phyloP scores from a whole-genome alignment of 1,140 invertebrate species.

The Mamestra configurata region DNA sequence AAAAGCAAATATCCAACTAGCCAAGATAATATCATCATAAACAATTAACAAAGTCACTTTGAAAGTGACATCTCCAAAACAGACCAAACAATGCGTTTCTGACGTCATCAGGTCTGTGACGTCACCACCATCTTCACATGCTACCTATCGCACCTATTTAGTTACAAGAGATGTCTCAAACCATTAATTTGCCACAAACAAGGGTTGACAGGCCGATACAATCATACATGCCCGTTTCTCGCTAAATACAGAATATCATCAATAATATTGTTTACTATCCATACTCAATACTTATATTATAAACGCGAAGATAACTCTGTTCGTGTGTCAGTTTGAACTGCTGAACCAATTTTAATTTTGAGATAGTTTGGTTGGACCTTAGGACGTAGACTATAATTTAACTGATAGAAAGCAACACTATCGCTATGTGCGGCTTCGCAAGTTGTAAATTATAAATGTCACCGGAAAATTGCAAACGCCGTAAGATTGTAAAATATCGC shows the following conservation, averaged over 20 bases:
- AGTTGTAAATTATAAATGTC: no score
- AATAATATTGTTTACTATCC: no score
- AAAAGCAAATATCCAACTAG: neutral
- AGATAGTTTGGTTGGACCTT: no score
- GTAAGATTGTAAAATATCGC: no score
- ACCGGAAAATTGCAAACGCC: no score
- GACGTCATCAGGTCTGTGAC: neutral
- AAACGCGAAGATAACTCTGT: no score
- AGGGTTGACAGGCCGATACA: conserved; percentile 20
- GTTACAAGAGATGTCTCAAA: neutral
- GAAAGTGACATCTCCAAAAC: neutral
- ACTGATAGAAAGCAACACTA: no score
- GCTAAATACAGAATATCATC: neutral
- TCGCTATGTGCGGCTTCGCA: no score
- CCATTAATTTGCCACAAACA: conserved; percentile 22
- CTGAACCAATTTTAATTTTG: no score
- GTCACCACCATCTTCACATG: neutral
- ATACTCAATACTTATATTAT: no score
- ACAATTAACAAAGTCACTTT: neutral
- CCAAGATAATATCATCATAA: neutral
- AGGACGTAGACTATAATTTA: no score
- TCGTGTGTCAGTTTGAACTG: no score
- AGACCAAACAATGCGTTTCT: neutral
- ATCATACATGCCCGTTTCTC: neutral
- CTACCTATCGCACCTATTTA: neutral